These are phyloP conservation scores for Hipposideros armiger DNA, from an alignment of 2,113 vertebrate genomes.

Conservation along the genomic window DNA sequence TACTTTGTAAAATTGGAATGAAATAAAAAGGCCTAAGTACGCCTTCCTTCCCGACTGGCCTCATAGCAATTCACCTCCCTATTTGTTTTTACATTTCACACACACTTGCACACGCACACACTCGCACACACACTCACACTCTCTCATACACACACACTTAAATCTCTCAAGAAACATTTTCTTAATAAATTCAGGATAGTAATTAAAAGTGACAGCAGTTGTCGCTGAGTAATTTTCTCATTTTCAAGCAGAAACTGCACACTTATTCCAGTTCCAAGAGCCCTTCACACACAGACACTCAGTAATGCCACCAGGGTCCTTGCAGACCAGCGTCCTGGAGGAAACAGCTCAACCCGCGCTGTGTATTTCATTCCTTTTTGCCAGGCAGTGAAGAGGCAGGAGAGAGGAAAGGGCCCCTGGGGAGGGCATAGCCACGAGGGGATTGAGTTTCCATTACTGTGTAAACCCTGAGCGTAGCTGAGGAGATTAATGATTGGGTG, in stretches of 20 bases:
- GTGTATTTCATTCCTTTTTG: neutral
- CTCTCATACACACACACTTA: neutral
- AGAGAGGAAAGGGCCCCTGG: neutral
- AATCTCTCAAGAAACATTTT: neutral
- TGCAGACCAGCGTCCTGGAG: neutral
- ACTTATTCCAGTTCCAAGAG: neutral
- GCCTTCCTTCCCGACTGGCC: neutral
- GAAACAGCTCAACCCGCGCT: neutral
- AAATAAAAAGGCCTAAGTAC: neutral
- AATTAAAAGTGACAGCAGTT: neutral
- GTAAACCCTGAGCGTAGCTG: neutral
- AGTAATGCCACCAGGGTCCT: neutral
- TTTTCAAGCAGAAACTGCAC: neutral
- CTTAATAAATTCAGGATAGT: neutral
- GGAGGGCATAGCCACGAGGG: neutral
- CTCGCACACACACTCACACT: neutral
- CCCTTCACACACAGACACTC: neutral
- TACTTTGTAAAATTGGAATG: neutral
- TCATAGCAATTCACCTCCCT: neutral
- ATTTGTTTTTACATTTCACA: neutral
- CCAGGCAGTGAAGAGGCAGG: neutral
- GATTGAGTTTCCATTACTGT: neutral
- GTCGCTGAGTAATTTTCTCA: neutral
- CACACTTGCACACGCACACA: neutral
- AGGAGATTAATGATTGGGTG: neutral